Percentiles rank a stretch among this genome's conserved stretches.
Conservation (phyloP, 2,797 vertebrate genomes). For the Streptopelia turtur region DNA sequence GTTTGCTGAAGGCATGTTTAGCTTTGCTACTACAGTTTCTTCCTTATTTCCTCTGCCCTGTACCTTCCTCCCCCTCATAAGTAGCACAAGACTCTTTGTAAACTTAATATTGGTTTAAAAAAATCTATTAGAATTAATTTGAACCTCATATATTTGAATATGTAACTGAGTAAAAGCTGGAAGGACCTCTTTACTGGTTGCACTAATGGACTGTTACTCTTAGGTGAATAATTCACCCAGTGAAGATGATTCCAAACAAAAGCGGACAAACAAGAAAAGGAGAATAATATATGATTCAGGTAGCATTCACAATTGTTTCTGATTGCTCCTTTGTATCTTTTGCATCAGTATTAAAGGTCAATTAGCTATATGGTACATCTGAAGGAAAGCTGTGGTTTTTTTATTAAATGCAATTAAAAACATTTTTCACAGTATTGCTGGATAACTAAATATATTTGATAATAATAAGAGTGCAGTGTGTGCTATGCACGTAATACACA, state of each 20-base stretch:
- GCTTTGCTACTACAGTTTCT: neutral
- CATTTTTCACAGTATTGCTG: neutral
- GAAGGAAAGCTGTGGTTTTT: neutral
- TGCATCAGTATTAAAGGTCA: neutral
- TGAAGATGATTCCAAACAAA: slow-evolving; percentile 76
- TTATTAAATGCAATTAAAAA: neutral
- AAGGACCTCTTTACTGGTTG: neutral
- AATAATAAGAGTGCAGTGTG: neutral
- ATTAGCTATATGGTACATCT: neutral
- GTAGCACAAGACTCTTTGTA: neutral
- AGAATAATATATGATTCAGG: slow-evolving; percentile 86
- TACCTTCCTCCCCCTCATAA: rapidly evolving
- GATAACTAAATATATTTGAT: neutral
- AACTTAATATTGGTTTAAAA: neutral
- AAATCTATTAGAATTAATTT: neutral
- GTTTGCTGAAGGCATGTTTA: neutral
- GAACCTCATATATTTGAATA: neutral
- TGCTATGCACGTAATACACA: neutral
- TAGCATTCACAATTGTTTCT: slow-evolving; percentile 54
- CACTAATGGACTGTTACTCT: slow-evolving; percentile 22
- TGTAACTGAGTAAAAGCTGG: neutral
- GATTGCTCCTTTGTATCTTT: neutral
- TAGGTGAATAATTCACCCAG: slow-evolving; percentile 78
- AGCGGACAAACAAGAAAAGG: slow-evolving; percentile 79
- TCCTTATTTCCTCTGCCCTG: neutral